These are phyloP conservation scores for Beroe forskalii DNA, from an alignment of 37 sponge, comb jelly and placozoan genomes.

Conservation along the genomic window DNA sequence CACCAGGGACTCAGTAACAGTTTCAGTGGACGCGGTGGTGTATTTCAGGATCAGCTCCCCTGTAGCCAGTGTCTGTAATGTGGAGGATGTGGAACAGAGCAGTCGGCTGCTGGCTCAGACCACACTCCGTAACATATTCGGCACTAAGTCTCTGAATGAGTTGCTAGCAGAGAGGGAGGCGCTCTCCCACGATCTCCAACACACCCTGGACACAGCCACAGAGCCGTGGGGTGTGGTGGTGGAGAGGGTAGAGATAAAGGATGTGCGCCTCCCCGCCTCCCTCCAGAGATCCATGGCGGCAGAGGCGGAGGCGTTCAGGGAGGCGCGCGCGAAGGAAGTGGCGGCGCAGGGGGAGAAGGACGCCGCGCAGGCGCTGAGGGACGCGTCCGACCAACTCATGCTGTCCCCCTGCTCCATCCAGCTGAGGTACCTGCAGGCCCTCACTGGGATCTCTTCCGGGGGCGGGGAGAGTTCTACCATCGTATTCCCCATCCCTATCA, in stretches of 20 bases:
- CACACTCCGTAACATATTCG: constrained; percentile 87
- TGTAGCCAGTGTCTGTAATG: constrained; percentile 72
- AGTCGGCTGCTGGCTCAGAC: constrained; percentile 86
- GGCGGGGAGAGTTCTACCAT: constrained; percentile 91
- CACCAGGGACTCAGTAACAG: constrained; percentile 90
- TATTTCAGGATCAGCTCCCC: constrained; percentile 84
- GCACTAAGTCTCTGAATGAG: constrained; percentile 85
- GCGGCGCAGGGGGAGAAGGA: constrained; percentile 93
- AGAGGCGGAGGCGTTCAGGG: constrained; percentile 89
- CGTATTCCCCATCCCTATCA: constrained; percentile 93
- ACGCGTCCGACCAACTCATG: constrained; percentile 86
- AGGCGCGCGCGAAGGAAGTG: constrained; percentile 91
- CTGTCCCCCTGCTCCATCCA: constrained; percentile 86
- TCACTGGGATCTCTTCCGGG: constrained; percentile 80
- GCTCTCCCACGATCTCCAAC: constrained; percentile 80
- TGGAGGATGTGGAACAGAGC: constrained; percentile 75
- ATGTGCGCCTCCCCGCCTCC: constrained; percentile 79
- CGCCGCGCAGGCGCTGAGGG: constrained; percentile 86
- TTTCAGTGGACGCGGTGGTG: constrained; percentile 90
- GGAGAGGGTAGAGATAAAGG: constrained; percentile 88
- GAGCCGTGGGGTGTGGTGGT: constrained; percentile 95
- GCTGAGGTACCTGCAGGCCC: constrained; percentile 95
- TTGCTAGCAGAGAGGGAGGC: constrained; percentile 83
- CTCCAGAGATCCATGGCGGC: constrained; percentile 94
- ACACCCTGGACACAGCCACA: constrained; percentile 79